Evolutionary conservation across 35 echinoderm and acorn worm genomes (phyloP).

Genomic region (Hemicentrotus pulcherrimus): DNA sequence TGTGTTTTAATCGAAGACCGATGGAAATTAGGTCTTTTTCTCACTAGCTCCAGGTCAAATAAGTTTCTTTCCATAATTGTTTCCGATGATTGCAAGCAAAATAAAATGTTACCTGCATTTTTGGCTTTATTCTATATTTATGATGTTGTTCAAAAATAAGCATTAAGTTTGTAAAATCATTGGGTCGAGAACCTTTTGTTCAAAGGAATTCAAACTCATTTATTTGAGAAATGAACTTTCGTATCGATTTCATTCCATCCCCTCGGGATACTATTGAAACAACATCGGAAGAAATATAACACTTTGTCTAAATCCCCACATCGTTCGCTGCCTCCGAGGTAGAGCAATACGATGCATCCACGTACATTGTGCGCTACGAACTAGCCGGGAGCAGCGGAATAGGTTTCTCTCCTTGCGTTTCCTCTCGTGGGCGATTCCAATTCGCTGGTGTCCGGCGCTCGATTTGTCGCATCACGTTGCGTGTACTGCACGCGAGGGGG

Average conservation of each 20-base stretch:
- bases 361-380: not conserved
- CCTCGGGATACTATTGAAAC: not conserved
- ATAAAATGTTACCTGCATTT: too few species aligned
- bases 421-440: slow-evolving; percentile 24
- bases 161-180: not conserved
- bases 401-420: not conserved
- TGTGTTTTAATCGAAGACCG: too few species aligned
- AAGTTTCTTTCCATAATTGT: too few species aligned
- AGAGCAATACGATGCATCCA: not conserved
- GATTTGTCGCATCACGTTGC: not conserved
- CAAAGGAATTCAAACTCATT: not conserved
- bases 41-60: too few species aligned
- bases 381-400: not conserved
- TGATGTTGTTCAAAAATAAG: not conserved
- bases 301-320: not conserved
- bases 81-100: too few species aligned
- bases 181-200: not conserved
- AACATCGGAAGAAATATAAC: slow-evolving; percentile 42
- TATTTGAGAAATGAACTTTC: slow-evolving; percentile 22
- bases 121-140: not conserved
- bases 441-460: slow-evolving; percentile 8
- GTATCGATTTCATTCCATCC: not conserved
- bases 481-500: slow-evolving; percentile 15
- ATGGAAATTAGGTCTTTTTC: too few species aligned
- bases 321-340: not conserved